A percentile compares a stretch with the other conserved stretches of the same genome.
Conservation (phyloP, 2,797 vertebrate genomes). For the Sebastes vulpes region DNA sequence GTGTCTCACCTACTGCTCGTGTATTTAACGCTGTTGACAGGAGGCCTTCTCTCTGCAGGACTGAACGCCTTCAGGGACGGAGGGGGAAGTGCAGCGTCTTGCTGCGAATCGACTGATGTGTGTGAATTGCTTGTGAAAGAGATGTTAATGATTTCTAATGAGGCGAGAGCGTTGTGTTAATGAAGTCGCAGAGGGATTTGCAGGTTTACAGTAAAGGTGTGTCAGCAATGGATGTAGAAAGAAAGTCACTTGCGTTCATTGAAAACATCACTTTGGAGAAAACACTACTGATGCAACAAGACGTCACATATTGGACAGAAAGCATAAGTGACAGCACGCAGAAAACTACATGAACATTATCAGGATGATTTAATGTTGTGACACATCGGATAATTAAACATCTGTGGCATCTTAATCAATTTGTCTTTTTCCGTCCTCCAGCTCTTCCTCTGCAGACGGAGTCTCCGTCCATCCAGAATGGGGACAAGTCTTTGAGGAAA, state of each 20-base stretch:
- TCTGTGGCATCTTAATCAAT: background rate
- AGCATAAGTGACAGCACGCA: background rate
- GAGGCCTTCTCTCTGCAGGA: background rate
- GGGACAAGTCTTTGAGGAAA: conserved; percentile 64
- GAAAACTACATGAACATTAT: background rate
- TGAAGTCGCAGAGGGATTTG: conserved; percentile 7
- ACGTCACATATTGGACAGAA: background rate
- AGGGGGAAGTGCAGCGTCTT: background rate
- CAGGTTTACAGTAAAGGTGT: background rate
- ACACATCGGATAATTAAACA: background rate
- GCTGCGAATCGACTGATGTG: background rate
- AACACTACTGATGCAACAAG: background rate
- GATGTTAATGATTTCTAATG: conserved; percentile 62
- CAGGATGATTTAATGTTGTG: background rate
- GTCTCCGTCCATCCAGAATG: conserved; percentile 60
- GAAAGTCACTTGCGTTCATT: background rate
- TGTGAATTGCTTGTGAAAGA: conserved; percentile 37
- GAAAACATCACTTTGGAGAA: background rate
- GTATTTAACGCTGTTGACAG: conserved; percentile 24
- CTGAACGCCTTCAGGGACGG: background rate
- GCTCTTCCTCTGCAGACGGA: conserved; percentile 76
- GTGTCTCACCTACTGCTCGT: conserved; percentile 12
- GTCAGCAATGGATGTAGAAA: background rate
- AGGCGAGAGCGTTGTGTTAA: conserved; percentile 43
- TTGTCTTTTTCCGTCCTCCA: conserved; percentile 32